Evolutionary conservation across 2,888 invertebrate species (phyloP).

Genomic region (Bursaphelenchus okinawaensis): DNA sequence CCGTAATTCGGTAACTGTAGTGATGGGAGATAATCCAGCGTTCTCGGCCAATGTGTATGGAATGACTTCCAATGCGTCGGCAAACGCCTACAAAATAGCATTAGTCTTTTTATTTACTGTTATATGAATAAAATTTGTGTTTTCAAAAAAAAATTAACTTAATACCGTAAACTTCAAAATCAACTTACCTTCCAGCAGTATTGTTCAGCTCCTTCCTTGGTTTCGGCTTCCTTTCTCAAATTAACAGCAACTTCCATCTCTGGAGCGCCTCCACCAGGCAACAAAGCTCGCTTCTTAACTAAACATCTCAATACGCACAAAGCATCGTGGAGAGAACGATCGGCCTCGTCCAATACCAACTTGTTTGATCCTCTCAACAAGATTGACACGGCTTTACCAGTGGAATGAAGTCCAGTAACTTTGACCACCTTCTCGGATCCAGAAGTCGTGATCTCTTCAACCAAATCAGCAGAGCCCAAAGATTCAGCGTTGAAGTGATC

Average conservation of each 20-base stretch:
- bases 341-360: constrained; percentile 81
- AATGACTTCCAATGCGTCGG: constrained; percentile 81
- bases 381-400: constrained; percentile 84
- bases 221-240: constrained; percentile 74
- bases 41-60: constrained; percentile 86
- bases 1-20: constrained; percentile 90
- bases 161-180: not conserved
- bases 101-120: not conserved
- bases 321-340: constrained; percentile 85
- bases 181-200: constrained; percentile 74
- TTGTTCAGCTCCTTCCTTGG: constrained; percentile 77
- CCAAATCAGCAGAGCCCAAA: constrained; percentile 82
- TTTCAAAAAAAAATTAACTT: not conserved
- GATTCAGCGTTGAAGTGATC: constrained; percentile 93
- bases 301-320: constrained; percentile 88
- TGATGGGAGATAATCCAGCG: constrained; percentile 84
- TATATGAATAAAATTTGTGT: not conserved
- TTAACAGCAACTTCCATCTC: constrained; percentile 87
- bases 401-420: constrained; percentile 78
- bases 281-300: constrained; percentile 71
- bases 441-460: constrained; percentile 84
- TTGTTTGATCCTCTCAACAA: constrained; percentile 83
- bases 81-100: constrained; percentile 67
- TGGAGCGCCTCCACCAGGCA: constrained; percentile 77
- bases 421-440: constrained; percentile 80